Conservation (phyloP, 2,888 invertebrate genomes). For the Aspidiotus rigidus region DNA sequence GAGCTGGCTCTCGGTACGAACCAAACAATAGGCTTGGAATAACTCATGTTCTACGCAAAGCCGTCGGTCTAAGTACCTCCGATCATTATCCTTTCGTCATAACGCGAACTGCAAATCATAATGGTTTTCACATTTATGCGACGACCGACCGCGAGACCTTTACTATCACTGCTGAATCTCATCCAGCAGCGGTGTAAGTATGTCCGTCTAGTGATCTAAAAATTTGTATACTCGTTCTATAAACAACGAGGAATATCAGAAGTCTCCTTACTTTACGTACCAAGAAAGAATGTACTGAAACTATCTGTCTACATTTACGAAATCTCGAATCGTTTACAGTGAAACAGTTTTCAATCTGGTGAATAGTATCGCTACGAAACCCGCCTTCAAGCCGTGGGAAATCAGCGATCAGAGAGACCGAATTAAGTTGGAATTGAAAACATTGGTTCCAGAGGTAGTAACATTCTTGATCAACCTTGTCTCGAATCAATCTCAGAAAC, state of each 20-base stretch:
- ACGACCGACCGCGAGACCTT: conserved; percentile 70
- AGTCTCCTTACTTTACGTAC: not conserved
- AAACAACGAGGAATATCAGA: not conserved
- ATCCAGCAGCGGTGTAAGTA: conserved; percentile 56
- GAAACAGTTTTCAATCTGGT: conserved; percentile 55
- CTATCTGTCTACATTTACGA: not conserved
- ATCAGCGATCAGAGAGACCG: conserved; percentile 62
- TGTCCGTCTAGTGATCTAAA: not conserved
- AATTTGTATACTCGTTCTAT: not conserved
- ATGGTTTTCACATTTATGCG: conserved; percentile 63
- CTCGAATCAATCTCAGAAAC: too few relatives aligned
- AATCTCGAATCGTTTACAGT: conserved; percentile 38
- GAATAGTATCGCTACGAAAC: conserved; percentile 59
- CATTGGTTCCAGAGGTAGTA: conserved; percentile 50
- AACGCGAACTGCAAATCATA: conserved; percentile 68
- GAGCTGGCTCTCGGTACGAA: conserved; percentile 84
- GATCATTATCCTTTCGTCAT: conserved; percentile 61
- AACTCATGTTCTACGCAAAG: conserved; percentile 67
- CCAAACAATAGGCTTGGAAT: conserved; percentile 65
- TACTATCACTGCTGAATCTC: conserved; percentile 70
- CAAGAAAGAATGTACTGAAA: not conserved
- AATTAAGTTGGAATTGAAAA: conserved; percentile 59
- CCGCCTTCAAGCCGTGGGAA: conserved; percentile 88
- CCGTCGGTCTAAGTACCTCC: conserved; percentile 68
- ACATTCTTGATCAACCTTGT: too few relatives aligned